Evolutionary conservation across 2,888 invertebrate genomes (phyloP).

Genomic region (Oligia strigilis): DNA sequence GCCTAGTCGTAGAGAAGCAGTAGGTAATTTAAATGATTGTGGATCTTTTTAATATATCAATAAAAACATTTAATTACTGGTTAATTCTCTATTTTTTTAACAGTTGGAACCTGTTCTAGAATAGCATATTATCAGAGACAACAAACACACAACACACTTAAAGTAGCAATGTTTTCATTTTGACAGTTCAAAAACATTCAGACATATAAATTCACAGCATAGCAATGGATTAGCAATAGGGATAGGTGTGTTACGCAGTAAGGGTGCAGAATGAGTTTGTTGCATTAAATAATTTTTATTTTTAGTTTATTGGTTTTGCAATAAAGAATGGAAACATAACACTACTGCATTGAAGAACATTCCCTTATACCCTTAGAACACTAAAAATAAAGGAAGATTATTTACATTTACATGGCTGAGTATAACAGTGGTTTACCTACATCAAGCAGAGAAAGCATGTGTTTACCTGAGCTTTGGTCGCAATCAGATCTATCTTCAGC

Average conservation of each 20-base stretch:
- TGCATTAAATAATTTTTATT: too few relatives aligned
- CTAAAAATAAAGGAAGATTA: neutral
- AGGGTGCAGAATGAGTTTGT: too few relatives aligned
- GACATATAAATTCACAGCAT: too few relatives aligned
- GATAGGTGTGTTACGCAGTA: too few relatives aligned
- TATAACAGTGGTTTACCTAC: neutral
- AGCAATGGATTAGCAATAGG: too few relatives aligned
- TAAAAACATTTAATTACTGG: neutral
- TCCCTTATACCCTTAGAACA: neutral
- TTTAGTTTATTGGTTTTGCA: neutral
- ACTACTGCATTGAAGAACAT: neutral
- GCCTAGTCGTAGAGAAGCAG: too few relatives aligned
- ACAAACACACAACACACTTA: too few relatives aligned
- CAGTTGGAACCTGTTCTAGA: neutral
- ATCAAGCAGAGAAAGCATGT: neutral
- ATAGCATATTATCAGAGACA: too few relatives aligned
- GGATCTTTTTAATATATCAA: neutral
- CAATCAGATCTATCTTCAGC: constrained; percentile 92
- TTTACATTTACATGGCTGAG: too few relatives aligned
- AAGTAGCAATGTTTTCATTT: too few relatives aligned
- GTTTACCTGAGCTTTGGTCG: constrained; percentile 90
- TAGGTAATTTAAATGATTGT: neutral
- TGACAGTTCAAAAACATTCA: too few relatives aligned
- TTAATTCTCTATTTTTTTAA: neutral
- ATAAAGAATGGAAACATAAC: neutral